Base-by-base conservation (phyloP, 2,888 invertebrate genomes). In the Palloptera scutellata region DNA sequence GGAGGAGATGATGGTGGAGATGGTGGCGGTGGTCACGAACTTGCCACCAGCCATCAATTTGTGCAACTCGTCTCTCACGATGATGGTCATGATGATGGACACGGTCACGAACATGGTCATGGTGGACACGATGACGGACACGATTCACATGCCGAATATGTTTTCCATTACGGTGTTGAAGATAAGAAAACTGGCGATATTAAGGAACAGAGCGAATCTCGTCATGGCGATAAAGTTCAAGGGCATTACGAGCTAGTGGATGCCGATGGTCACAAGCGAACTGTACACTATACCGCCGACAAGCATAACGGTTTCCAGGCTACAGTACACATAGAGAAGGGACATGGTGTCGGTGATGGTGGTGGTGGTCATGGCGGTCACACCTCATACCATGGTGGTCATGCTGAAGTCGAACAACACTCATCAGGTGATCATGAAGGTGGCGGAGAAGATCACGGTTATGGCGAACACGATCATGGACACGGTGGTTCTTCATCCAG, bases 161-260 rank as follows among this genome's bases (percentile, higher is more conserved):
- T 75, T 13, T 79, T 80, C 72, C 70, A 71, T 17, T 79, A 80
- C 40, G 79, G 80, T 40, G 79, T 80, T 42, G 74, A 77, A 72
- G 80, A 80, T 62, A 72, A 75, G 64, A 79, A 80, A 64, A 79
- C 80, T 1, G 79, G 80, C 66, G 79, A 80, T 63, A 67, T 77
- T n/a, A 78, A 80, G 72, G 72, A 72, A 30, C 77, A 77, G 48
- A 78, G 74, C 58, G 79, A 80, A 65, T 59, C 74, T 13, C 76
- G 80, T 40, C 75, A 80, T 52, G 80, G 79, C 61, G 76, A 80
- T 70, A 77, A 78, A 74, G 79, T 80, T 66, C 73, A 77, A 73
- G 79, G 79, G 65, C 79, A 80, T 60, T 80, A 80, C 64, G 79
- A 80, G 78, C 74, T 80, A 75, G 76, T 79, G 68, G 80, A 80